A percentile compares a stretch with the other conserved stretches of the same genome.
These are phyloP conservation scores for Tachina fera DNA, from an alignment of 2,888 invertebrate genomes.

Conservation along the genomic window DNA sequence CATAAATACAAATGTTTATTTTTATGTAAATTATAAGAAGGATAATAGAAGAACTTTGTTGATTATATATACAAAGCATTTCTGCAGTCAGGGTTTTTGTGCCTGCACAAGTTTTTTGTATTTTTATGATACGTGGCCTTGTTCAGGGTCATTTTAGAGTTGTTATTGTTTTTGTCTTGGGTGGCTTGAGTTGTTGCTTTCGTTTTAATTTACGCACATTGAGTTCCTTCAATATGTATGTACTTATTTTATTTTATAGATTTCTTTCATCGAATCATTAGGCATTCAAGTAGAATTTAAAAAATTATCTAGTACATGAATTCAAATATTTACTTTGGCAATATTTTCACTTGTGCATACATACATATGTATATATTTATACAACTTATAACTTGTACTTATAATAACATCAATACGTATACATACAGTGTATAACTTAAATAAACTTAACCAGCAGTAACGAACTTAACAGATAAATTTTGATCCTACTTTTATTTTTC, in stretches of 20 bases:
- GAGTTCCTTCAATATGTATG: background rate
- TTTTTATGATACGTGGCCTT: conserved; percentile 59
- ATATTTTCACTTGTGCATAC: too few species aligned
- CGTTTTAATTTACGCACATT: conserved; percentile 47
- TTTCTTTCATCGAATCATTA: too few species aligned
- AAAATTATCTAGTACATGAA: too few species aligned
- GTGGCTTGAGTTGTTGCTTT: conserved; percentile 39
- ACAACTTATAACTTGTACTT: too few species aligned
- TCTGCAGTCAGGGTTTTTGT: conserved; percentile 13
- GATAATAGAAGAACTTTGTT: conserved; percentile 1
- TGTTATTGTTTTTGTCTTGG: conserved; percentile 43
- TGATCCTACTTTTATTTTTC: background rate
- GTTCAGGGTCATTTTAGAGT: conserved; percentile 64
- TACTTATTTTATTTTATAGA: conserved; percentile 2
- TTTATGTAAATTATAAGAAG: background rate
- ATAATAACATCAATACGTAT: too few species aligned
- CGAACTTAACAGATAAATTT: too few species aligned
- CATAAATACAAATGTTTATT: background rate
- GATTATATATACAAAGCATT: background rate
- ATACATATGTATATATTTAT: too few species aligned
- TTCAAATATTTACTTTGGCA: too few species aligned
- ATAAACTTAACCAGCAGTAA: too few species aligned
- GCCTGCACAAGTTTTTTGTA: conserved; percentile 26
- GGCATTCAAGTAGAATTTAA: too few species aligned
- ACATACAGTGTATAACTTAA: too few species aligned